Conservation (phyloP, 2,113 vertebrate species). For the Cebus imitator region DNA sequence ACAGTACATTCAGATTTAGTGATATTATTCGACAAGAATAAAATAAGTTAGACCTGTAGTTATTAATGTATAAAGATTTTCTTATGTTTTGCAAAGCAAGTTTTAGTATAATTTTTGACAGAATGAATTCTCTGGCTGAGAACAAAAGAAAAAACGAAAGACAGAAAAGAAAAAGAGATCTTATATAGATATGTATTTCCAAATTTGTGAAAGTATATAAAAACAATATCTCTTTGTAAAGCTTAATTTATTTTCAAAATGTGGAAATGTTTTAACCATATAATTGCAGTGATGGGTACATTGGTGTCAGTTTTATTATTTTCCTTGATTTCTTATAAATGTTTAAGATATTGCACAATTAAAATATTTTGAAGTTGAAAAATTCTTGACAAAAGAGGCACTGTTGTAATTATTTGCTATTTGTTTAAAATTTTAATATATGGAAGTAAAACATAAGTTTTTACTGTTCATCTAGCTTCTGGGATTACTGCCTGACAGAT, state of each 20-base stretch:
- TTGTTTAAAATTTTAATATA: neutral
- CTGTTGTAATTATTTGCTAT: neutral
- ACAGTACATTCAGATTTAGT: neutral
- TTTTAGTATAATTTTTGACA: neutral
- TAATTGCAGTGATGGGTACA: neutral
- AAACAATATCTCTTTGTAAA: neutral
- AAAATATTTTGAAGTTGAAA: neutral
- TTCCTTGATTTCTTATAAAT: neutral
- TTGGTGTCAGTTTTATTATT: neutral
- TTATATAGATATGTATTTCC: neutral
- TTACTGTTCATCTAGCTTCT: neutral
- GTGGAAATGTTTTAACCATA: neutral
- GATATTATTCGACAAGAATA: neutral
- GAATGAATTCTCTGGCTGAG: neutral
- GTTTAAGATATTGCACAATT: neutral
- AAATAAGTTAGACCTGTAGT: neutral
- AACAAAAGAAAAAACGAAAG: neutral
- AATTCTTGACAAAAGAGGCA: neutral
- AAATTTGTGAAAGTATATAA: neutral
- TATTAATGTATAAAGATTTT: neutral
- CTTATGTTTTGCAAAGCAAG: neutral
- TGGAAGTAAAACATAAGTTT: neutral
- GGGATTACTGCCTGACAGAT: neutral
- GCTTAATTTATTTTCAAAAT: neutral
- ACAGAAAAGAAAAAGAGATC: neutral